Conservation (phyloP, 2,888 invertebrate species). For the Meandrusa payeni region DNA sequence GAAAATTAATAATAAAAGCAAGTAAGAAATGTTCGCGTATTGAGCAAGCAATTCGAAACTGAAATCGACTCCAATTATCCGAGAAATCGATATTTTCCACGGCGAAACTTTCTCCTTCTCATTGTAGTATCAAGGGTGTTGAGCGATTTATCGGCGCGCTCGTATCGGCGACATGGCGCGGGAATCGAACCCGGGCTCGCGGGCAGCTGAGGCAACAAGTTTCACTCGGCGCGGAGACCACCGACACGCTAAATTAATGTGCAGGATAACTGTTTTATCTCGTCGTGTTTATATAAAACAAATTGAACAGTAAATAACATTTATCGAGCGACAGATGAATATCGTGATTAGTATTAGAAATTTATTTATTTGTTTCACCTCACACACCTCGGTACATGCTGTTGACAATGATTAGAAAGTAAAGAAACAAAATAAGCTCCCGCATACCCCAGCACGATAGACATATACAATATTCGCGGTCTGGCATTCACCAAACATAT, state of each 20-base stretch:
- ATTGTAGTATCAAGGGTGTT: constrained; percentile 70
- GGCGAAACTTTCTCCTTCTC: constrained; percentile 66
- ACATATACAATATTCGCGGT: too few species aligned
- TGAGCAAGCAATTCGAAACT: not conserved
- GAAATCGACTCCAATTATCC: constrained; percentile 33
- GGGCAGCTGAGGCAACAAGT: constrained; percentile 49
- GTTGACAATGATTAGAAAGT: too few species aligned
- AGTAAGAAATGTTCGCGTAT: not conserved
- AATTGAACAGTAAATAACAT: constrained; percentile 6
- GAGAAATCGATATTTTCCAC: constrained; percentile 54
- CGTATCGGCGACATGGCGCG: constrained; percentile 59
- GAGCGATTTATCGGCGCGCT: constrained; percentile 65
- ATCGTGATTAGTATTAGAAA: not conserved
- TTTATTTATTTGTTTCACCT: too few species aligned
- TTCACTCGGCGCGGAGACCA: constrained; percentile 35
- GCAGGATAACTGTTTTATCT: constrained; percentile 20
- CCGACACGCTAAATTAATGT: constrained; percentile 25
- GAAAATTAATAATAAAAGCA: too few species aligned
- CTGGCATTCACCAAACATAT: too few species aligned
- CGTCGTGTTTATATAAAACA: constrained; percentile 8
- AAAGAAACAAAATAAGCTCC: not conserved
- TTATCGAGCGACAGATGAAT: not conserved
- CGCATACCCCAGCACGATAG: too few species aligned
- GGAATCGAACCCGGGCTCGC: constrained; percentile 56
- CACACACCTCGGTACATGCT: too few species aligned